phyloP scores from a whole-genome alignment of 2,113 vertebrate genomes.

The Synchiropus splendidus region DNA sequence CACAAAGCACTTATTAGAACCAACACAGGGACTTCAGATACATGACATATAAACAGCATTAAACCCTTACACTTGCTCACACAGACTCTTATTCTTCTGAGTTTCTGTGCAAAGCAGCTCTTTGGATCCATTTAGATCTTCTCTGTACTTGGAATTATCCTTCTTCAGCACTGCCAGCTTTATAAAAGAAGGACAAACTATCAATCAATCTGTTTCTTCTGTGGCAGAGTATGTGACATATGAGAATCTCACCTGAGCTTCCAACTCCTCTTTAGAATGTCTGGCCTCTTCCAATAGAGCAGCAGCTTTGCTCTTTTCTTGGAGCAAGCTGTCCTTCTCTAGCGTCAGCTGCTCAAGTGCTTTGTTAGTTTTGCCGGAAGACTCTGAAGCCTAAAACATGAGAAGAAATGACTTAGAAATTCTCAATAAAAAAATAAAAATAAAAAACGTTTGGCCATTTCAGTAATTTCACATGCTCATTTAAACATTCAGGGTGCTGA shows the following conservation, averaged over 20 bases:
- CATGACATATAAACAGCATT: not conserved
- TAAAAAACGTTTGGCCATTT: too few relatives aligned
- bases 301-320: slow-evolving; percentile 69
- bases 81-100: slow-evolving; percentile 73
- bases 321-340: slow-evolving; percentile 70
- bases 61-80: slow-evolving; percentile 79
- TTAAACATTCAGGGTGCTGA: too few relatives aligned
- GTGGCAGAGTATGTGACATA: too few relatives aligned
- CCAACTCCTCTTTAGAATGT: slow-evolving; percentile 68
- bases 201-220: too few relatives aligned
- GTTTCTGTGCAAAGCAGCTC: slow-evolving; percentile 74
- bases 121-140: slow-evolving; percentile 76
- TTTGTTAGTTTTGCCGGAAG: slow-evolving; percentile 70
- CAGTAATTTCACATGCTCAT: too few relatives aligned
- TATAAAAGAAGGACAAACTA: slow-evolving; percentile 15
- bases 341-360: slow-evolving; percentile 74
- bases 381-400: slow-evolving; percentile 65
- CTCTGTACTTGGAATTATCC: slow-evolving; percentile 74
- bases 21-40: not conserved
- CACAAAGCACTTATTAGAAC: not conserved
- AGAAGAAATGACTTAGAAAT: not conserved
- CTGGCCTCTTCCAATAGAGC: slow-evolving; percentile 68
- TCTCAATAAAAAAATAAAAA: too few relatives aligned
- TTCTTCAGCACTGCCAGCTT: slow-evolving; percentile 78
- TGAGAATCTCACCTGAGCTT: slow-evolving; percentile 75